Evolutionary conservation across 2,888 invertebrate species (phyloP).

Genomic region (Pammene aurita): DNA sequence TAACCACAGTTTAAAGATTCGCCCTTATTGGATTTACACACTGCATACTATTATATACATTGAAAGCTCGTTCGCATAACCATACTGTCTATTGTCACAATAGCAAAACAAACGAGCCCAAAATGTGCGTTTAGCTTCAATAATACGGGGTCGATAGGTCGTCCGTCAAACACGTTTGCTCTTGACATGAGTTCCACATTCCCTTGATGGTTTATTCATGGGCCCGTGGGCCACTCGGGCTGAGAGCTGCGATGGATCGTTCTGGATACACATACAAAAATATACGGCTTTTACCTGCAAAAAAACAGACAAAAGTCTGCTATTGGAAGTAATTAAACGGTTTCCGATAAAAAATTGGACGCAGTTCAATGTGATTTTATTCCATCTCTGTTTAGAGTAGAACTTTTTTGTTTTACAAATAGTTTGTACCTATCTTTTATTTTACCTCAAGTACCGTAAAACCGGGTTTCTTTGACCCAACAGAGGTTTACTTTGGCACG

Average conservation of each 20-base stretch:
- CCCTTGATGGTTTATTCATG: constrained; percentile 71
- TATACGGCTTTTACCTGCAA: constrained; percentile 16
- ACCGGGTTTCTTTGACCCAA: too few species aligned
- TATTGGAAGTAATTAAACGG: not conserved
- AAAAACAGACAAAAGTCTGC: not conserved
- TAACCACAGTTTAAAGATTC: too few species aligned
- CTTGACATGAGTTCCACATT: constrained; percentile 73
- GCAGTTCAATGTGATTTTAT: not conserved
- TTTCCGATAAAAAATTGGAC: not conserved
- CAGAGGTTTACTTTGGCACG: too few species aligned
- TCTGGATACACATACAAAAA: constrained; percentile 41
- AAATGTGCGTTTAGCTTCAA: constrained; percentile 48
- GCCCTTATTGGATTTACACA: not conserved
- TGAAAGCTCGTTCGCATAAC: too few species aligned
- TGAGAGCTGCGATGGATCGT: constrained; percentile 56
- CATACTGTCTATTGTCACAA: constrained; percentile 2
- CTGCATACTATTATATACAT: not conserved
- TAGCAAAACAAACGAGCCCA: constrained; percentile 13
- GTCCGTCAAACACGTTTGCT: constrained; percentile 63
- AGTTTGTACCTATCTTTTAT: not conserved
- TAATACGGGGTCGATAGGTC: constrained; percentile 51
- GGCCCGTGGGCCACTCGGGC: constrained; percentile 44
- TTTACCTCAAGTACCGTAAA: too few species aligned
- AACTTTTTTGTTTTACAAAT: not conserved
- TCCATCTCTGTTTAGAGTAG: not conserved